These are phyloP conservation scores for Podocnemis expansa DNA, from an alignment of 2,113 vertebrate genomes.

Conservation along the genomic window DNA sequence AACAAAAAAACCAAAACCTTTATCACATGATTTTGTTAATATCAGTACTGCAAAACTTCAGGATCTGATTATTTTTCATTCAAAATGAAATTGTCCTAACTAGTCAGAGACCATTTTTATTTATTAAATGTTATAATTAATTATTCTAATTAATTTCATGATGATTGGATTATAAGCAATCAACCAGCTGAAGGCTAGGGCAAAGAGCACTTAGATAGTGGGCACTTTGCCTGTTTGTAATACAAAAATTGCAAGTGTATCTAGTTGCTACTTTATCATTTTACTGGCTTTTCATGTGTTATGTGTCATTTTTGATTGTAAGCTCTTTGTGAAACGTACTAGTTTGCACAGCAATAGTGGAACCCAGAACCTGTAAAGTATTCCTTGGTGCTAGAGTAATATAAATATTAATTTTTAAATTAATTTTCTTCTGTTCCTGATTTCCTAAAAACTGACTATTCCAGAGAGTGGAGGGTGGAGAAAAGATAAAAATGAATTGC, in stretches of 20 bases:
- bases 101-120: neutral
- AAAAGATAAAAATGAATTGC: neutral
- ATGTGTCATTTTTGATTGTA: neutral
- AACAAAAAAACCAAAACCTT: neutral
- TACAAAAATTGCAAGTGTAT: neutral
- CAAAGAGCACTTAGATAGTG: neutral
- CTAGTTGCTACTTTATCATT: neutral
- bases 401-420: neutral
- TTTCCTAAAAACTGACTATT: neutral
- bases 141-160: neutral
- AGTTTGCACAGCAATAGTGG: neutral
- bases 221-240: neutral
- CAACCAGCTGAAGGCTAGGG: neutral
- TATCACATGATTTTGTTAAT: neutral
- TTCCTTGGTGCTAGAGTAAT: neutral
- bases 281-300: neutral
- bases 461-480: neutral
- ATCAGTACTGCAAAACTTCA: neutral
- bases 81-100: neutral
- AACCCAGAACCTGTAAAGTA: neutral
- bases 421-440: neutral
- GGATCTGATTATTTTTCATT: neutral
- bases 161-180: neutral
- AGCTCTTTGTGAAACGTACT: neutral
- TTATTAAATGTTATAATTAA: neutral